Evolutionary conservation across 2,888 invertebrate genomes (phyloP), one percentile per base, ranked within the genome.

Genomic region (Stegophylla sp.): DNA sequence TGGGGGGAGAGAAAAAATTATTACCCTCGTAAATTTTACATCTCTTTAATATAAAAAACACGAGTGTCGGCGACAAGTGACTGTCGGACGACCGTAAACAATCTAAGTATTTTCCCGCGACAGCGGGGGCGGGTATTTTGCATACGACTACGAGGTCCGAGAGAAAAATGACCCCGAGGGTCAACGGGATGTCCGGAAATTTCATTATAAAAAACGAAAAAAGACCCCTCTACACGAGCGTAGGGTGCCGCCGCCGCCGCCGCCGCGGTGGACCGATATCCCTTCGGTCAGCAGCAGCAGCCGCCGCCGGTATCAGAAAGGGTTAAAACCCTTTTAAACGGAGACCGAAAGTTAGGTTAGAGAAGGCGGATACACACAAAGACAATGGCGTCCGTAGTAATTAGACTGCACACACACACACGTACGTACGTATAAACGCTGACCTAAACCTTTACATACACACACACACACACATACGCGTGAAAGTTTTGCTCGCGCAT

Each of bases 111-210:
- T 77, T 45, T 59, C 23, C 26, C 28, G 69, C 53, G 4, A n/a
- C n/a, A n/a, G n/a, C n/a, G n/a, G n/a, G 23, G 17, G n/a, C 28
- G 2, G n/a, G 59, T 45, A 61, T 17, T 59, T 1, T 17, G 73
- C 2, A 3, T 12, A 26, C 26, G 34, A 17, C 0, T 9, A 17
- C 7, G 17, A 45, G 53, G 77, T 79, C 69, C 77, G 69, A 79
- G 69, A 79, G 77, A 59, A 79, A 71, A 79, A 79, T 71, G 69
- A 61, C 69, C n/a, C n/a, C 77, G 51, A 79, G 77, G 77, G 76
- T 67, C 43, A n/a, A 26, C 15, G 66, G 41, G 75, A 64, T 63
- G 77, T 69, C 77, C 69, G 69, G 77, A 79, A 79, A 79, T 79
- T 79, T 69, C 69, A 79, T 79, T 79, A 79, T 69, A 79, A 79